Evolutionary conservation across 2,888 invertebrate species (phyloP).

Genomic region (Odontocolon sp.): DNA sequence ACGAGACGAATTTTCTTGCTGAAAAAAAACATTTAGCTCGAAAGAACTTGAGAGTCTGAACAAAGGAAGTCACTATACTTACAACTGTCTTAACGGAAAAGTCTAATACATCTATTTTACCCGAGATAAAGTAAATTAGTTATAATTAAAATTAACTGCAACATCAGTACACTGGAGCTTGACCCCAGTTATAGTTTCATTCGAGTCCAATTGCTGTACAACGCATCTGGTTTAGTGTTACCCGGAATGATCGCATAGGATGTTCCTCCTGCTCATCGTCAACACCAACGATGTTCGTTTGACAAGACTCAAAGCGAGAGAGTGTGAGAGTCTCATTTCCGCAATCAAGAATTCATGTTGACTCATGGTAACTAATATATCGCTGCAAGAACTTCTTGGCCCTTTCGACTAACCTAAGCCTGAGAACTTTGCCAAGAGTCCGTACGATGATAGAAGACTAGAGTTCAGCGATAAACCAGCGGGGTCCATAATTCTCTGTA

Average conservation of each 20-base stretch:
- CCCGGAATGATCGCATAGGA: slow-evolving; percentile 19
- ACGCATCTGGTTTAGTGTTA: slow-evolving; percentile 5
- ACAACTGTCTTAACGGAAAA: too few species aligned
- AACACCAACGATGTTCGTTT: slow-evolving; percentile 24
- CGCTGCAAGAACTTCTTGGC: slow-evolving; percentile 35
- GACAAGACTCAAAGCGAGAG: slow-evolving; percentile 1
- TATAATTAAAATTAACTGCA: slow-evolving; percentile 24
- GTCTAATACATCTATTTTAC: too few species aligned
- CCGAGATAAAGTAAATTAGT: not conserved
- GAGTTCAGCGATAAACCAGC: slow-evolving; percentile 32
- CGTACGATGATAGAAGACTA: slow-evolving; percentile 45
- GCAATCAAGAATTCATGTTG: slow-evolving; percentile 73
- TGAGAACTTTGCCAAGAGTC: slow-evolving; percentile 13
- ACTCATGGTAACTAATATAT: slow-evolving; percentile 67
- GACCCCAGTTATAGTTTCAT: slow-evolving; percentile 13
- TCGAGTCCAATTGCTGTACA: slow-evolving; percentile 26
- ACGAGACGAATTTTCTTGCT: too few species aligned
- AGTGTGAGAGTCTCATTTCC: slow-evolving; percentile 67
- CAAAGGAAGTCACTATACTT: too few species aligned
- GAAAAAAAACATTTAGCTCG: too few species aligned
- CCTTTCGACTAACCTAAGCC: slow-evolving; percentile 25
- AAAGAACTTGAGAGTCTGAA: too few species aligned
- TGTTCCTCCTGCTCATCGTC: slow-evolving; percentile 22
- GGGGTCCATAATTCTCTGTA: not conserved
- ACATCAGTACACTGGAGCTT: slow-evolving; percentile 12